Conservation (phyloP, 2,113 vertebrate genomes). For the Zosterops japonicus region DNA sequence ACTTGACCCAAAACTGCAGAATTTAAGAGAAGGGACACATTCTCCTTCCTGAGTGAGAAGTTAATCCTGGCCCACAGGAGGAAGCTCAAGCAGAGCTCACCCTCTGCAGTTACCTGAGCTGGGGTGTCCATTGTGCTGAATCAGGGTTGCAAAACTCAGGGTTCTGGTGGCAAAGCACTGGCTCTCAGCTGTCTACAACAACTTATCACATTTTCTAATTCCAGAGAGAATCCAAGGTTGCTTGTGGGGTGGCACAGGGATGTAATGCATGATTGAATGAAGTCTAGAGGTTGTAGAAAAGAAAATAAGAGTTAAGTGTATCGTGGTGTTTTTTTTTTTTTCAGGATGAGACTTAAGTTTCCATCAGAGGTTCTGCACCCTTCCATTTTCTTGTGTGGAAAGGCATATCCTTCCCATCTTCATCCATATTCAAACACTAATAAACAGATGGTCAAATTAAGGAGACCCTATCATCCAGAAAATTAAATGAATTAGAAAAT, state of each 20-base stretch:
- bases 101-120: not conserved
- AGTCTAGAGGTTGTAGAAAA: not conserved
- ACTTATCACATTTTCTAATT: not conserved
- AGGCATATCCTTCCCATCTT: not conserved
- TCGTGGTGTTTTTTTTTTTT: not conserved
- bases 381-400: not conserved
- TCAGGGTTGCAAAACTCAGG: not conserved
- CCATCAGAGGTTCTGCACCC: not conserved
- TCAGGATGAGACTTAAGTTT: not conserved
- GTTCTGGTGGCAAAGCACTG: not conserved
- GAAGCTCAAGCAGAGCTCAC: not conserved
- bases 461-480: conserved; percentile 62
- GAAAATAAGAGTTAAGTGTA: not conserved
- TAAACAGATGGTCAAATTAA: conserved; percentile 71
- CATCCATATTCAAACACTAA: conserved; percentile 47
- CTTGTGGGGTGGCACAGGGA: not conserved
- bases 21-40: not conserved
- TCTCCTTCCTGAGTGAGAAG: not conserved
- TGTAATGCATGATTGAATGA: not conserved
- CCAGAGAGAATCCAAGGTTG: not conserved
- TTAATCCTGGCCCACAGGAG: not conserved
- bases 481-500: conserved; percentile 70
- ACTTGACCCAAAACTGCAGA: not conserved
- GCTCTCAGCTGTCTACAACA: not conserved
- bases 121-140: not conserved